phyloP scores from a whole-genome alignment of 2,888 invertebrate genomes.

The Mythimna ferrago region DNA sequence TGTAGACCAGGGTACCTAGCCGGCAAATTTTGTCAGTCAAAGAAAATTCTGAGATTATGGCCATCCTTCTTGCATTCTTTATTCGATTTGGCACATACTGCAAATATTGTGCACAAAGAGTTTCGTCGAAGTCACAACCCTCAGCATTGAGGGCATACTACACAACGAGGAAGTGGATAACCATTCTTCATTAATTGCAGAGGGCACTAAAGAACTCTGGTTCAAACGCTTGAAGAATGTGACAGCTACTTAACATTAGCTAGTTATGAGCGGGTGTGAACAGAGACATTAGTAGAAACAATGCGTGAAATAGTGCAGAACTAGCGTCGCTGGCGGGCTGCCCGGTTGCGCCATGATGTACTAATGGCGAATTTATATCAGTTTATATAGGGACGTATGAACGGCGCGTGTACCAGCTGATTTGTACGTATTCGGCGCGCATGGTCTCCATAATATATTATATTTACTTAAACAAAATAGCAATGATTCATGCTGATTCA shows the following conservation, averaged over 20 bases:
- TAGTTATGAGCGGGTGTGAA: conserved; percentile 5
- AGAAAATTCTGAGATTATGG: too few species aligned
- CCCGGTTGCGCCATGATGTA: conserved; percentile 21
- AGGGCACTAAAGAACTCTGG: not conserved
- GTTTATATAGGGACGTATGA: conserved; percentile 8
- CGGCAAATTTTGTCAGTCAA: too few species aligned
- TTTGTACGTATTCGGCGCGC: not conserved
- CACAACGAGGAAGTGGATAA: too few species aligned
- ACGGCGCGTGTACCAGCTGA: conserved; percentile 19
- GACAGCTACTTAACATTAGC: not conserved
- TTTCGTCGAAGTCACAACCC: too few species aligned
- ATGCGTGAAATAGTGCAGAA: conserved; percentile 53
- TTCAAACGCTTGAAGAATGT: not conserved
- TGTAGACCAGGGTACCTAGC: too few species aligned
- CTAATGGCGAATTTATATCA: conserved; percentile 31
- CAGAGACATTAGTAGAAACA: conserved; percentile 33
- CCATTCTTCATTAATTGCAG: too few species aligned
- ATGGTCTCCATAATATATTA: not conserved
- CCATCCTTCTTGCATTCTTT: too few species aligned
- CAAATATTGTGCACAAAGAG: too few species aligned
- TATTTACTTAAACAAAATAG: not conserved
- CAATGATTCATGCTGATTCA: not conserved
- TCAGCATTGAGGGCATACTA: too few species aligned
- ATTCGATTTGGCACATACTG: too few species aligned
- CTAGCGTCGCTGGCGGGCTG: conserved; percentile 46